phyloP scores from a whole-genome alignment of 2,888 invertebrate species.

The Cinara cedri region DNA sequence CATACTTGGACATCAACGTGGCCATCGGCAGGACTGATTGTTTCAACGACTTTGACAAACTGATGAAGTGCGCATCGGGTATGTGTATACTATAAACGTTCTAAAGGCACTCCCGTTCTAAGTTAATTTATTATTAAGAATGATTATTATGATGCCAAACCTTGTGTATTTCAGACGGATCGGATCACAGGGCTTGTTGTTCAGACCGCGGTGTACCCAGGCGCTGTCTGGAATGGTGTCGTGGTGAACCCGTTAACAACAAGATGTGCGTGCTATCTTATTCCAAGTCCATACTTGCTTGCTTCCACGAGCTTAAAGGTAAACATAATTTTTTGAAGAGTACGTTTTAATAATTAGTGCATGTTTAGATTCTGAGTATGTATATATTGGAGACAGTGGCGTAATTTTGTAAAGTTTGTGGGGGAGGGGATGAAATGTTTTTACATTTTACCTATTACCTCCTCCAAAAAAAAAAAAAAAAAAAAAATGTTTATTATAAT shows the following conservation, averaged over 20 bases:
- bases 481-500: too few species aligned
- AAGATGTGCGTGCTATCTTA: slow-evolving; percentile 75
- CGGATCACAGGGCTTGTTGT: slow-evolving; percentile 84
- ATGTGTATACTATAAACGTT: slow-evolving; percentile 58
- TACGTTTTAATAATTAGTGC: too few species aligned
- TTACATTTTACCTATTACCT: too few species aligned
- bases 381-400: too few species aligned
- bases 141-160: too few species aligned
- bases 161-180: slow-evolving; percentile 63
- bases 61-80: slow-evolving; percentile 85
- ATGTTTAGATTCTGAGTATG: too few species aligned
- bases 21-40: slow-evolving; percentile 82
- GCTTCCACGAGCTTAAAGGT: slow-evolving; percentile 80
- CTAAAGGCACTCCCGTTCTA: too few species aligned
- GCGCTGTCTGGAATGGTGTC: slow-evolving; percentile 82
- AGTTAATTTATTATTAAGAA: too few species aligned
- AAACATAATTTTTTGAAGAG: slow-evolving; percentile 41
- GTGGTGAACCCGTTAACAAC: slow-evolving; percentile 75
- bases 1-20: slow-evolving; percentile 81
- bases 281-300: slow-evolving; percentile 77
- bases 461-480: too few species aligned
- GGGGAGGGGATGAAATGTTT: too few species aligned
- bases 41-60: slow-evolving; percentile 80
- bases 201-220: slow-evolving; percentile 80
- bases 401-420: too few species aligned